A percentile compares a stretch with the other conserved stretches of the same genome.
phyloP scores from a whole-genome alignment of 2,797 vertebrate species.

The Falco columbarius region DNA sequence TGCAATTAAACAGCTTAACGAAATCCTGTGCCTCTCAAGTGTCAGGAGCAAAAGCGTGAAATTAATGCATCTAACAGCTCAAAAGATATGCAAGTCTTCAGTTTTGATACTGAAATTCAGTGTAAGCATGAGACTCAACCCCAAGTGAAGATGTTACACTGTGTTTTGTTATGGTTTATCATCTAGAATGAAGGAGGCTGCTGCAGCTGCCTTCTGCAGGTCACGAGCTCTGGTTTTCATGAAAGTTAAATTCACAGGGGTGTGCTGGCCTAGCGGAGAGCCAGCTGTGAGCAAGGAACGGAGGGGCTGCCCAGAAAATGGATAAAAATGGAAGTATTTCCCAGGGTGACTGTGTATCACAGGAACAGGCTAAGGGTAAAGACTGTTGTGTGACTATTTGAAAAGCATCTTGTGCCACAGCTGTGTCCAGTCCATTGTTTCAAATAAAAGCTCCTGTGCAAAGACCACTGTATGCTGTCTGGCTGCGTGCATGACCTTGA shows the following conservation, averaged over 20 bases:
- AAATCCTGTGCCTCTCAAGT: background rate
- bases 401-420: background rate
- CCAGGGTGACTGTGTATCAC: fast-evolving
- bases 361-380: background rate
- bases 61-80: background rate
- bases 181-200: fast-evolving
- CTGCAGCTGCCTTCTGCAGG: background rate
- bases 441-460: background rate
- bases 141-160: background rate
- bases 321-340: background rate
- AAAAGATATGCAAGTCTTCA: background rate
- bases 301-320: background rate
- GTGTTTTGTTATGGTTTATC: background rate
- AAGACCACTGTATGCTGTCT: background rate
- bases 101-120: background rate
- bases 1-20: conserved; percentile 11
- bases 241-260: fast-evolving
- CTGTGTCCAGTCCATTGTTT: background rate
- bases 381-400: background rate
- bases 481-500: background rate
- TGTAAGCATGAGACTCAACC: background rate
- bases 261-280: background rate
- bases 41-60: background rate
- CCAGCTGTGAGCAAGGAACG: fast-evolving
- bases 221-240: background rate